Evolutionary conservation across 2,797 vertebrate species (phyloP), one percentile per base, ranked within the genome.

Genomic region (Emydoidea blandingii): DNA sequence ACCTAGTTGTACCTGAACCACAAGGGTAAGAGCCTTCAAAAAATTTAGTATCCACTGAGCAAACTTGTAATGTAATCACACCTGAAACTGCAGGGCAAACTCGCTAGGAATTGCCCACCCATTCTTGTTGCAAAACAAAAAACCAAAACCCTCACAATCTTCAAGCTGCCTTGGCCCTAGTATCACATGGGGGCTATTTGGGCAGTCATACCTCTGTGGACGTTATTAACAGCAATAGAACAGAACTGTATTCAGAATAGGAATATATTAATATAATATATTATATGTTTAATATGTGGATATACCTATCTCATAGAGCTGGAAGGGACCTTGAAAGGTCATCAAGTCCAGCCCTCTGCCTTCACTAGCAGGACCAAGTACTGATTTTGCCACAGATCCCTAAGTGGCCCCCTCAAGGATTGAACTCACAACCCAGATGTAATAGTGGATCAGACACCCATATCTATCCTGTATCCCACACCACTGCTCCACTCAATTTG

Each of bases 61-160:
- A 16, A 78, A 83, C 92, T 87, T 94, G 94, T 93, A 87, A 79
- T 87, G 83, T 85, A 81, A 82, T 41, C 53, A 12, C 81, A 85
- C 0, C 0, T 94, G 87, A 94, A 56, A 44, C 16, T 57, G 83
- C 41, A 81, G 68, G 78, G 93, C 86, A 92, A 18, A 94, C 81
- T 3, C 16, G 54, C 92, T 59, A 91, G 87, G 74, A 92, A 81
- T 79, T 53, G 47, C 53, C 79, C 82, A 52, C 52, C 84, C 87
- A 19, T 81, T 76, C 47, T 81, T 83, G 2, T 1, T n/a, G 85
- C 83, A 68, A 54, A 87, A 54, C 0, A 65, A n/a, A 54, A 57
- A 59, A 29, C 7, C 29, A 54, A 54, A 54, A 4, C 54, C 54
- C 54, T 19, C 54, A 54, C 27, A 72, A 7, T 52, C 12, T 59